phyloP scores from a whole-genome alignment of 2,113 vertebrate species.

The Apodemus sylvaticus region DNA sequence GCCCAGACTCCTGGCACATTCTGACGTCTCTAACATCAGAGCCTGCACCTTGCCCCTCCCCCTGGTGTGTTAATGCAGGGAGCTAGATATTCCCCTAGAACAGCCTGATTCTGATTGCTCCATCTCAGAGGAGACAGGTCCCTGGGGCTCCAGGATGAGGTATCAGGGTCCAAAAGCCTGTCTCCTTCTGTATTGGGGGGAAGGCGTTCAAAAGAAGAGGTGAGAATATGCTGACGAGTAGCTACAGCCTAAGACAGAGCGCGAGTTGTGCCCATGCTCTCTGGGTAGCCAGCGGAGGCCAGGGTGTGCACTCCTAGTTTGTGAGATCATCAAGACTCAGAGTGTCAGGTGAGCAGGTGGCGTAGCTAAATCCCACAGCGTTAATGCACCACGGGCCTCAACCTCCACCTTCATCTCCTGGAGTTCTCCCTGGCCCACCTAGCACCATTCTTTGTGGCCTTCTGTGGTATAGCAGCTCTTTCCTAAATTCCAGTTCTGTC shows the following conservation, averaged over 20 bases:
- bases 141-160: neutral
- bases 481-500: neutral
- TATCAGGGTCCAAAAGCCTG: neutral
- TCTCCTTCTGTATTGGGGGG: neutral
- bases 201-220: constrained; percentile 17
- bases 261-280: neutral
- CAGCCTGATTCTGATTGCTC: neutral
- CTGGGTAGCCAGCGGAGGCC: neutral
- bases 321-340: neutral
- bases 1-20: neutral
- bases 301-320: neutral
- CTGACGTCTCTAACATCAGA: neutral
- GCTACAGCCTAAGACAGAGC: neutral
- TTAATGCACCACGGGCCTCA: neutral
- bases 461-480: neutral
- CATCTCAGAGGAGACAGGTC: neutral
- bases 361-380: neutral
- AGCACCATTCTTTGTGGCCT: neutral
- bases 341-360: neutral
- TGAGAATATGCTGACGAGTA: neutral
- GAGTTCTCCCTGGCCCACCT: too few species aligned
- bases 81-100: neutral
- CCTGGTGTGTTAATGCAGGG: too few species aligned
- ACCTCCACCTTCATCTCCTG: neutral
- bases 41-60: neutral